phyloP scores from a whole-genome alignment of 2,113 vertebrate genomes.

The Gavia stellata region DNA sequence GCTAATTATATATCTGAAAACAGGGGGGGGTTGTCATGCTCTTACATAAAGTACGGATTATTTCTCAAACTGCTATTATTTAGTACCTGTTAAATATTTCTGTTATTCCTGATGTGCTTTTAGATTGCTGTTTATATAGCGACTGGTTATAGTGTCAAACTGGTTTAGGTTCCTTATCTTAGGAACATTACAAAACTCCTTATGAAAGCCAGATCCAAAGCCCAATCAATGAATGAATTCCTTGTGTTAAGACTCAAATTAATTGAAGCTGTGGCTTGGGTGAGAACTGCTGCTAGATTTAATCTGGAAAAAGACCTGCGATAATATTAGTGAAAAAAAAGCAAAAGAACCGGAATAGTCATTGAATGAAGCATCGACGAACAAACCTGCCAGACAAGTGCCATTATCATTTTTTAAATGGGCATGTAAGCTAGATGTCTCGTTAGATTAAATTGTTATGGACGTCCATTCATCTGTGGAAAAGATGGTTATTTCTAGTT shows the following conservation, averaged over 20 bases:
- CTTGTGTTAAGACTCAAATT: not conserved
- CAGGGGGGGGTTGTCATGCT: not conserved
- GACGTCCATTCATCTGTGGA: constrained; percentile 42
- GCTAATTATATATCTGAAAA: not conserved
- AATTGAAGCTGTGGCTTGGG: not conserved
- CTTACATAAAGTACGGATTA: not conserved
- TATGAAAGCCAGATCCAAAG: not conserved
- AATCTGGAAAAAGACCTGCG: not conserved
- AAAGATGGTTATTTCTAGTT: constrained; percentile 33
- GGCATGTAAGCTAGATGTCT: constrained; percentile 24
- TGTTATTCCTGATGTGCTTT: not conserved
- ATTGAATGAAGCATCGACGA: not conserved
- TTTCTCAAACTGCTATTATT: not conserved
- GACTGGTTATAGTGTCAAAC: not conserved
- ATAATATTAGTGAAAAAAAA: not conserved
- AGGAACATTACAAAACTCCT: not conserved
- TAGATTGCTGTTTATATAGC: not conserved
- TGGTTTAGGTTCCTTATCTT: not conserved
- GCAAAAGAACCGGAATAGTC: not conserved
- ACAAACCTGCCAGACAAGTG: constrained; percentile 45
- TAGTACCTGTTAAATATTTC: not conserved
- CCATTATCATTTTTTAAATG: constrained; percentile 48
- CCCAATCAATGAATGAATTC: not conserved
- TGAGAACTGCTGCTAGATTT: not conserved
- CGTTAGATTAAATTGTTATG: constrained; percentile 44